Conservation (phyloP, 1,140 invertebrate genomes). For the Megalopta genalis region DNA sequence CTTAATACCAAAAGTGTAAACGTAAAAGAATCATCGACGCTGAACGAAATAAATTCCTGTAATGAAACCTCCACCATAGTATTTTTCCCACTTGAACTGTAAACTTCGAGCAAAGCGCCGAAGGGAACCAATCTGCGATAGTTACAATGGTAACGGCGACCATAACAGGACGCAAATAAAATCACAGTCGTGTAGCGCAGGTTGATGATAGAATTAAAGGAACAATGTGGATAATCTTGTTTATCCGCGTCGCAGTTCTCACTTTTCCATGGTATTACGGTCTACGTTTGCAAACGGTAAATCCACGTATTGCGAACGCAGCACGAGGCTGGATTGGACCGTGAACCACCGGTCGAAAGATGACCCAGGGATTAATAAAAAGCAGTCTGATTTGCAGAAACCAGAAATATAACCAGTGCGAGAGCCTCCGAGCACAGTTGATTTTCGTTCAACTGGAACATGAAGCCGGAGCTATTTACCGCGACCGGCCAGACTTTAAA, state of each 20-base stretch:
- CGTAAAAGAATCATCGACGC: too few relatives aligned
- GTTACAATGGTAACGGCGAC: not conserved
- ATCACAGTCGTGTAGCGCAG: not conserved
- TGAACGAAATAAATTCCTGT: too few relatives aligned
- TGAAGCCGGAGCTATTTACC: too few relatives aligned
- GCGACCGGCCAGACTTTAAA: not conserved
- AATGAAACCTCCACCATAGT: too few relatives aligned
- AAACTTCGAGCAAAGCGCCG: too few relatives aligned
- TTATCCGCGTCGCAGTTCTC: conserved; percentile 12
- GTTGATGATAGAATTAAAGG: not conserved
- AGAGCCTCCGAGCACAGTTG: conserved; percentile 19
- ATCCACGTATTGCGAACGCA: conserved; percentile 42
- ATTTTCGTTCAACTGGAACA: conserved; percentile 25
- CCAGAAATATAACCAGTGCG: conserved; percentile 51
- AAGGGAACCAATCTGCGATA: too few relatives aligned
- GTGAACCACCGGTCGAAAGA: not conserved
- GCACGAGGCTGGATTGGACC: not conserved
- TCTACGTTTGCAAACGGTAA: conserved; percentile 44
- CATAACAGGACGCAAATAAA: not conserved
- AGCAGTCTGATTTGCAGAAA: not conserved
- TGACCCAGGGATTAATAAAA: conserved; percentile 15
- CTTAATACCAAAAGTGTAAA: too few relatives aligned
- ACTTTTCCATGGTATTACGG: conserved; percentile 37
- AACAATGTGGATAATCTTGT: not conserved
- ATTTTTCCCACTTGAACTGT: too few relatives aligned